A percentile compares a stretch with the other conserved stretches of the same genome.
Conservation (phyloP, 1,140 invertebrate species). For the Drosophila repleta region DNA sequence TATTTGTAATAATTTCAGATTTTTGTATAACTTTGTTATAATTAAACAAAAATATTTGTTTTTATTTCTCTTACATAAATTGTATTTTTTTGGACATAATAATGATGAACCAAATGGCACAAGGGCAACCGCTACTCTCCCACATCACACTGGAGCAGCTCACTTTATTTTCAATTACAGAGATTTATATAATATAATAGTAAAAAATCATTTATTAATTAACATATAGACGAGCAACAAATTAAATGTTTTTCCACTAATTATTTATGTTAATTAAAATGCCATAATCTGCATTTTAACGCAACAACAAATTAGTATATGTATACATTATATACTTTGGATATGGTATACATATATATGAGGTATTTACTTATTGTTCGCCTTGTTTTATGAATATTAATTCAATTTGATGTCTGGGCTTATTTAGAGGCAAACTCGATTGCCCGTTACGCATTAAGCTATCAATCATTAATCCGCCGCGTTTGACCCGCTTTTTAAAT, state of each 20-base stretch:
- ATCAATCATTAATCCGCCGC: constrained; percentile 40
- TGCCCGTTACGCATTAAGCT: neutral
- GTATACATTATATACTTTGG: constrained; percentile 9
- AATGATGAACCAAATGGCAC: too few relatives aligned
- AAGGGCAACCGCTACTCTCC: too few relatives aligned
- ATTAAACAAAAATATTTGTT: too few relatives aligned
- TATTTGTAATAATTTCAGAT: too few relatives aligned
- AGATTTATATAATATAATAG: too few relatives aligned
- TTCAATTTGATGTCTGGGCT: constrained; percentile 16
- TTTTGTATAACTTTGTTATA: too few relatives aligned
- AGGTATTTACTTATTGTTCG: neutral
- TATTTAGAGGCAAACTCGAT: constrained; percentile 2
- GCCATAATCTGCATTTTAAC: constrained; percentile 23
- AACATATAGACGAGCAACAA: neutral
- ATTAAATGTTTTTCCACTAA: constrained; percentile 1
- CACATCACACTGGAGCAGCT: too few relatives aligned
- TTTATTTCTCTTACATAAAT: too few relatives aligned
- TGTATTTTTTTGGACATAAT: too few relatives aligned
- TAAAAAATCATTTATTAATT: constrained; percentile 1
- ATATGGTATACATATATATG: neutral
- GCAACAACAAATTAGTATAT: neutral
- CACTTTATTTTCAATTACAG: too few relatives aligned
- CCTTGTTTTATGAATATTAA: constrained; percentile 20
- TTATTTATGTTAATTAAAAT: constrained; percentile 27
- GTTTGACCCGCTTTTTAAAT: constrained; percentile 43